Conservation (phyloP, 2,113 vertebrate species). For the Protobothrops mucrosquamatus region DNA sequence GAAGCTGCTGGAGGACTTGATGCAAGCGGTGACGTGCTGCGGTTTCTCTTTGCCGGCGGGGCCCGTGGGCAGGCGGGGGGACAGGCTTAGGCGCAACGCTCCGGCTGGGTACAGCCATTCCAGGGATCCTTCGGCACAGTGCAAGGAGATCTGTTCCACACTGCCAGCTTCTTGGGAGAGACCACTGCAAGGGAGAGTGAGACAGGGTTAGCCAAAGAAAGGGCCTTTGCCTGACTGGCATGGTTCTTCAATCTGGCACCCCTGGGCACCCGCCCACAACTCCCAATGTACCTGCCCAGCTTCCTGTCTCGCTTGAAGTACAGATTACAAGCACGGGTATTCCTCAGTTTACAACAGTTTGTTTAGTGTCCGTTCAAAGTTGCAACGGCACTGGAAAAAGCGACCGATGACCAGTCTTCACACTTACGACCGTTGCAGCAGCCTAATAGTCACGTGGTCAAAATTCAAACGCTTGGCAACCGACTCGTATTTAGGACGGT, state of each 20-base stretch:
- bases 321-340: too few species aligned
- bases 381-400: too few species aligned
- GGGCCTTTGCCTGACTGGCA: too few species aligned
- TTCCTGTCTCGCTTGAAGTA: neutral
- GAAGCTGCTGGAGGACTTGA: conserved; percentile 80
- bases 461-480: too few species aligned
- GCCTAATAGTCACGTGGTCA: too few species aligned
- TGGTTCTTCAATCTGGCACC: neutral
- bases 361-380: too few species aligned
- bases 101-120: conserved; percentile 89
- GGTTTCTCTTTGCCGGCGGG: conserved; percentile 59
- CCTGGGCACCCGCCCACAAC: neutral
- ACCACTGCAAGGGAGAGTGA: conserved; percentile 69
- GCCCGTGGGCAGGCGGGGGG: conserved; percentile 75
- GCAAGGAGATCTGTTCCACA: conserved; percentile 87
- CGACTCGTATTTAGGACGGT: too few species aligned
- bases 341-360: too few species aligned
- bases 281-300: neutral
- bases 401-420: too few species aligned
- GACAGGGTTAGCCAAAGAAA: neutral
- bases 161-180: conserved; percentile 84
- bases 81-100: conserved; percentile 83
- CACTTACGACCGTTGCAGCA: too few species aligned
- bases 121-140: conserved; percentile 83
- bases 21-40: conserved; percentile 76